Evolutionary conservation across 2,113 vertebrate species (phyloP), one percentile per base, ranked within the genome.

Genomic region (Gila orcuttii): DNA sequence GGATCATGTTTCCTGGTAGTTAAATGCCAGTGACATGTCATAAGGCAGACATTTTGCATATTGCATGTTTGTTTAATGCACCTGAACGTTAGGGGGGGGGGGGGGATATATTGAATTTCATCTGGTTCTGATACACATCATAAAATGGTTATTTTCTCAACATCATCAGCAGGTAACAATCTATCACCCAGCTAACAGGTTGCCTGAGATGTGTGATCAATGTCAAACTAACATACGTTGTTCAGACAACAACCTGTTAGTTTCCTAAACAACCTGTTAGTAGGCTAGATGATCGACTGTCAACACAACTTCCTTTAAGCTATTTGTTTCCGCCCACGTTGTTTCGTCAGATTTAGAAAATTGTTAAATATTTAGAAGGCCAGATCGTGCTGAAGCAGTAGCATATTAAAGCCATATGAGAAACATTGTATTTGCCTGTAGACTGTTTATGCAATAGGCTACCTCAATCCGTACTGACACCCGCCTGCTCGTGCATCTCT

Each of bases 241-340:
- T 28, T 52, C 33, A 66, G 64, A 17, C 9, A 68, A 68, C 79
- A 82, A 82, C 79, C 60, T 81, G 79, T 81, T 79, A 52, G 79
- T 52, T 66, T 82, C 19, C 42, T 36, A 52, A 68, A 82, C 85
- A 75, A 81, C 85, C 85, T 86, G 85, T 86, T 82, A 82, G 10
- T 68, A 50, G 71, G 42, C 39, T 39, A 39, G 6, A 25, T 33
- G 19, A 69, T 69, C 36, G 75, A 17, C 74, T 68, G 83, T 12
- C 73, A 39, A 33, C 57, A 74, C 50, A 69, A 45, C 78, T 71
- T 71, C 74, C 74, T 77, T 28, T 9, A 28, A 77, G 25, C 17
- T 23, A 71, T 28, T 36, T n/a, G 33, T 31, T 59, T 25, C 33
- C 57, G 42, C 47, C 47, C 23, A 47, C 47, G 1, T 28, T 69